Evolutionary conservation across 2,888 invertebrate genomes (phyloP), one percentile per base, ranked within the genome.

Genomic region (Parelbella ahira): DNA sequence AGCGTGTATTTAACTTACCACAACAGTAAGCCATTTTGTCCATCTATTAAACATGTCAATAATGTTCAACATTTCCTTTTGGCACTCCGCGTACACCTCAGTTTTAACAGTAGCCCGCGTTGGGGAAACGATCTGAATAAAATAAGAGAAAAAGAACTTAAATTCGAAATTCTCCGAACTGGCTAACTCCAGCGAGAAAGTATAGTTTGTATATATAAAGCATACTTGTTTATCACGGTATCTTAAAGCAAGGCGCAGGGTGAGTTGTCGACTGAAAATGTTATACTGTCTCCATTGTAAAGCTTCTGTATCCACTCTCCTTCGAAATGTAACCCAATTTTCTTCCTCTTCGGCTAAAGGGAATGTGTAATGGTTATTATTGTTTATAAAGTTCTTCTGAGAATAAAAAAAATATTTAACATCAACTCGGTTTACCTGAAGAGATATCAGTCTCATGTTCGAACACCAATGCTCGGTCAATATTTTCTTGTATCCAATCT

Each of bases 271-370:
- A 42, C 78, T 82, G 47, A 84, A 86, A 24, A 60, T 61, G 34
- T 78, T 76, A 49, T 86, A 86, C 37, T 87, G 83, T 11, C 75
- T 70, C 87, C 86, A 86, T 47, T 86, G 83, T 4, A 80, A 45
- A 1, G 74, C 71, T 52, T 87, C 86, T 1, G 66, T 68, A 1
- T 63, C 48, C 8, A 77, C 56, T 53, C 68, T 70, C 37, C 68
- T 68, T 44, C 71, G 68, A 44, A 73, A 80, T 3, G 45, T 47
- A 5, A 43, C 7, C 87, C 83, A 87, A 2, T 56, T 58, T 20
- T 68, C 66, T 9, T 63, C 57, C 4, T 48, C 43, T 36, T 56
- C 58, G 1, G 44, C 59, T 61, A 51, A 47, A 37, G 55, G 4
- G 4, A 15, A 15, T n/a, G n/a, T n/a, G n/a, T n/a, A n/a, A n/a